Conservation (phyloP, 2,888 invertebrate species). For the Netelia inedita region DNA sequence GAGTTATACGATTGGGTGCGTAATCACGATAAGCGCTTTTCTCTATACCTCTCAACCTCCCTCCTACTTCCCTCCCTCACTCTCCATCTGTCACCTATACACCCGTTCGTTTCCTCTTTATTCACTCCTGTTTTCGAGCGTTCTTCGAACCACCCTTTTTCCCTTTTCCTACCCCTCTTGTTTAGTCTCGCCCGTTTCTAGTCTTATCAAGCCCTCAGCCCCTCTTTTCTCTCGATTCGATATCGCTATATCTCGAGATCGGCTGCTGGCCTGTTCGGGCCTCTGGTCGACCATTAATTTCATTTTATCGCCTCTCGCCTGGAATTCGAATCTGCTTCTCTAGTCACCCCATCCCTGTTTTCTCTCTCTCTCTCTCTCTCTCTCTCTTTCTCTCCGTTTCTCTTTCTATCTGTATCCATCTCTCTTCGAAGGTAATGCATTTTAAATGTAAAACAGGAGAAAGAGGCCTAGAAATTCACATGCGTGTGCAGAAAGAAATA, state of each 20-base stretch:
- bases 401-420: slow-evolving; percentile 27
- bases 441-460: slow-evolving; percentile 84
- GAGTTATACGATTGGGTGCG: slow-evolving; percentile 51
- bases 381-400: not conserved
- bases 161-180: slow-evolving; percentile 54
- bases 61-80: slow-evolving; percentile 34
- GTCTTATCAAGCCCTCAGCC: slow-evolving; percentile 45
- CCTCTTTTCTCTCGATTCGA: slow-evolving; percentile 73
- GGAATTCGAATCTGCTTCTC: slow-evolving; percentile 81
- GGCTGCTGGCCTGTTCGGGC: slow-evolving; percentile 71
- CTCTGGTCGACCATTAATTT: slow-evolving; percentile 83
- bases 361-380: slow-evolving; percentile 25
- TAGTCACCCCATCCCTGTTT: slow-evolving; percentile 1
- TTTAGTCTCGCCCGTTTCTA: slow-evolving; percentile 43
- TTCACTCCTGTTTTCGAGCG: slow-evolving; percentile 62
- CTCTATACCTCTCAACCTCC: slow-evolving; percentile 46
- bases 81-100: slow-evolving; percentile 34
- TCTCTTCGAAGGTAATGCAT: slow-evolving; percentile 80
- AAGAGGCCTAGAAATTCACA: slow-evolving; percentile 81
- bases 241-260: slow-evolving; percentile 81
- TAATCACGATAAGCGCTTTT: slow-evolving; percentile 72
- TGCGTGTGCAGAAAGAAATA: slow-evolving; percentile 21
- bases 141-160: slow-evolving; percentile 57
- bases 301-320: slow-evolving; percentile 82
- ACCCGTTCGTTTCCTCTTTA: slow-evolving; percentile 66